phyloP scores from a whole-genome alignment of 2,888 invertebrate species.

The Yponomeuta evonymella region DNA sequence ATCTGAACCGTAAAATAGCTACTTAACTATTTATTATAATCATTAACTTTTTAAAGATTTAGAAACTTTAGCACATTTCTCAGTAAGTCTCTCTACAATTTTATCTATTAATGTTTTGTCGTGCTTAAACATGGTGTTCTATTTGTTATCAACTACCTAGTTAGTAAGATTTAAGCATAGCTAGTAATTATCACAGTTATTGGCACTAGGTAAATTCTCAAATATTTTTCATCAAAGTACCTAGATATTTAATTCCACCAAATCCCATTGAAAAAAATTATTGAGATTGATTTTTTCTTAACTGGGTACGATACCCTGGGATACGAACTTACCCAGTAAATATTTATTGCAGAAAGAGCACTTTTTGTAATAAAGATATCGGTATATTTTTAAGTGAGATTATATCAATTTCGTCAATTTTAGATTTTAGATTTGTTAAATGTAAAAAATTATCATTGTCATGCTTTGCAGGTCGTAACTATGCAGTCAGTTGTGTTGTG shows the following conservation, averaged over 20 bases:
- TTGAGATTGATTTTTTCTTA: conserved; percentile 39
- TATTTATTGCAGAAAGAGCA: conserved; percentile 34
- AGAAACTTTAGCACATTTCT: conserved; percentile 77
- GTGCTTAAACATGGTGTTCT: conserved; percentile 78
- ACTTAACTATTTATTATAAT: conserved; percentile 42
- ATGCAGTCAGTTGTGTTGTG: neutral
- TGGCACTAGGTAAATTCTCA: conserved; percentile 59
- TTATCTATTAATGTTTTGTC: conserved; percentile 78
- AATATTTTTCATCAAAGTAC: neutral
- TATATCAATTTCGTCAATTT: conserved; percentile 76
- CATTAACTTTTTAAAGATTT: conserved; percentile 62
- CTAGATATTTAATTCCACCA: neutral
- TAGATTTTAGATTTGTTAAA: conserved; percentile 46
- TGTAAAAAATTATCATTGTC: conserved; percentile 6
- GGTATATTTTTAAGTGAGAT: conserved; percentile 59
- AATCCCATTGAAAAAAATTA: conserved; percentile 10
- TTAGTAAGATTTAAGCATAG: conserved; percentile 69
- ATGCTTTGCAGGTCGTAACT: conserved; percentile 12
- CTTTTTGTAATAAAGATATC: conserved; percentile 42
- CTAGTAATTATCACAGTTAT: conserved; percentile 68
- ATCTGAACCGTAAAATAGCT: conserved; percentile 58
- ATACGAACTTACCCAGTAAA: conserved; percentile 26
- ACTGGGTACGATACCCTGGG: conserved; percentile 23
- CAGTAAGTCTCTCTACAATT: conserved; percentile 77
- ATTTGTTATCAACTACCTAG: conserved; percentile 77